These are phyloP conservation scores for Epistrophe grossulariae DNA, from an alignment of 2,888 invertebrate genomes.

Conservation along the genomic window DNA sequence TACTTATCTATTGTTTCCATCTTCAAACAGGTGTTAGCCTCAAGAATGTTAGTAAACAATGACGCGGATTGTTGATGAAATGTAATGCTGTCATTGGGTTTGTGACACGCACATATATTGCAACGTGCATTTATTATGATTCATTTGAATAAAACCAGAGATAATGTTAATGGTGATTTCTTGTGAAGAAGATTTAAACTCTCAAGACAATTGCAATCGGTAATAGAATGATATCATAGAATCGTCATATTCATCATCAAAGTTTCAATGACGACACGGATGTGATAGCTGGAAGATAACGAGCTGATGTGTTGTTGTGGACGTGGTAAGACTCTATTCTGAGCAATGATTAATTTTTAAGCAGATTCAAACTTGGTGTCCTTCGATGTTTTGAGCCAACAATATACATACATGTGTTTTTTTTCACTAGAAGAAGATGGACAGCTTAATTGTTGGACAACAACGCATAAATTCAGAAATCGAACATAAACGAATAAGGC, in stretches of 20 bases:
- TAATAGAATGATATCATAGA: constrained; percentile 54
- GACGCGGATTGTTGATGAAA: constrained; percentile 7
- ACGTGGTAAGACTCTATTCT: constrained; percentile 61
- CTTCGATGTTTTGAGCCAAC: constrained; percentile 38
- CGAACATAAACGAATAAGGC: background rate
- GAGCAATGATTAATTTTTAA: constrained; percentile 47
- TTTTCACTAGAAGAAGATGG: constrained; percentile 24
- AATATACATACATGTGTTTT: background rate
- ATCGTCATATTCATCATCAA: background rate
- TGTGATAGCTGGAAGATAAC: constrained; percentile 36
- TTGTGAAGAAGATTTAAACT: constrained; percentile 38
- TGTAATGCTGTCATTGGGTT: background rate
- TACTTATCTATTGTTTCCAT: background rate
- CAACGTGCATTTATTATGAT: constrained; percentile 42
- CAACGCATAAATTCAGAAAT: constrained; percentile 38
- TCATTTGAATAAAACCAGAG: constrained; percentile 60
- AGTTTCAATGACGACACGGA: constrained; percentile 34
- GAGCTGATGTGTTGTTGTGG: background rate
- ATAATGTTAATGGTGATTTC: constrained; percentile 27
- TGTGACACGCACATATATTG: constrained; percentile 1
- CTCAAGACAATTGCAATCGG: constrained; percentile 33
- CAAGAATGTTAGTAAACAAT: constrained; percentile 19
- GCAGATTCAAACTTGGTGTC: constrained; percentile 57
- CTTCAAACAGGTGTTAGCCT: constrained; percentile 28
- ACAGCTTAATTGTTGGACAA: constrained; percentile 64